Evolutionary conservation across 2,797 vertebrate genomes (phyloP).

Genomic region (Melanotaenia pygmaea): DNA sequence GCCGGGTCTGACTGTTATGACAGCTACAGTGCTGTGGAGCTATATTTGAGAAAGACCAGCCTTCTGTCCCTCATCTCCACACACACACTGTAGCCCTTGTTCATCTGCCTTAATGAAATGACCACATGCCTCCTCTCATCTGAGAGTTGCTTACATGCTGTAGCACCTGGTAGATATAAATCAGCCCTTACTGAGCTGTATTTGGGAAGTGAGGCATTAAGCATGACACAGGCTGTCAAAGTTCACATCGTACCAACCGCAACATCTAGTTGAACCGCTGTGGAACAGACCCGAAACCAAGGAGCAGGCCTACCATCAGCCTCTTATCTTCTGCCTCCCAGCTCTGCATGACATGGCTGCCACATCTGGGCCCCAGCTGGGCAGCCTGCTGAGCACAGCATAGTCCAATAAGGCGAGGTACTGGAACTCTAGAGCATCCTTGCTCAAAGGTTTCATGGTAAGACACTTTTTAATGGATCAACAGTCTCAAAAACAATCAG

Average conservation of each 20-base stretch:
- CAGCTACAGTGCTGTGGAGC: constrained; percentile 60
- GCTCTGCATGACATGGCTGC: constrained; percentile 75
- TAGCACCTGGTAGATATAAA: constrained; percentile 89
- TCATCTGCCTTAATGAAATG: constrained; percentile 80
- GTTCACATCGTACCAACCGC: constrained; percentile 83
- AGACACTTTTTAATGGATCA: constrained; percentile 37
- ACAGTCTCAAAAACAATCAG: constrained; percentile 39
- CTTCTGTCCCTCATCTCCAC: constrained; percentile 57
- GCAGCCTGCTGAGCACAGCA: constrained; percentile 66
- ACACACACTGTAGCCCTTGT: constrained; percentile 75
- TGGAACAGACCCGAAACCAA: constrained; percentile 71
- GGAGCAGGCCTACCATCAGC: constrained; percentile 55
- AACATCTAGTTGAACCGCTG: constrained; percentile 82
- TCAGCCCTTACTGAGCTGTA: constrained; percentile 81
- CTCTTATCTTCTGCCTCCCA: constrained; percentile 77
- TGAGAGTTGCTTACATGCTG: constrained; percentile 67
- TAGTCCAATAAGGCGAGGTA: constrained; percentile 40
- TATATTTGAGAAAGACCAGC: constrained; percentile 77
- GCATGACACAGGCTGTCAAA: constrained; percentile 86
- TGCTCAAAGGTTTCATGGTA: constrained; percentile 28
- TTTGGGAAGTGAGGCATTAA: constrained; percentile 89
- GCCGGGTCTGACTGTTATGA: constrained; percentile 67
- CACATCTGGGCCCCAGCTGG: constrained; percentile 81
- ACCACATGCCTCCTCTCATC: constrained; percentile 79
- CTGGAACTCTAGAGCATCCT: constrained; percentile 48